Evolutionary conservation across 1,140 invertebrate species (phyloP).

Genomic region (Bombyx mori): DNA sequence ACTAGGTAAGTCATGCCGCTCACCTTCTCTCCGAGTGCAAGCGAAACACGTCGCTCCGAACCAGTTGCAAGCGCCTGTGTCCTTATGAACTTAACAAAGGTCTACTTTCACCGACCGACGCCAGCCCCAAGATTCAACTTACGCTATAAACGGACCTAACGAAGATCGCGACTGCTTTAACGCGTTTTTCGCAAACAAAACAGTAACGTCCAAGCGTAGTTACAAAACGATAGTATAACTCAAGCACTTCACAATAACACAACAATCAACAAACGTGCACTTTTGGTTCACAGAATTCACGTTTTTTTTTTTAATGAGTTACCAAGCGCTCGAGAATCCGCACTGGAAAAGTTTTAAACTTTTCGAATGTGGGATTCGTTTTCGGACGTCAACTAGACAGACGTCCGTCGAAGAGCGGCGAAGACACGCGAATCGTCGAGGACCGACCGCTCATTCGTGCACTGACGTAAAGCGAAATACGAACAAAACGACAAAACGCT

Average conservation of each 20-base stretch:
- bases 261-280: slow-evolving; percentile 28
- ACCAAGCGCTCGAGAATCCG: slow-evolving; percentile 35
- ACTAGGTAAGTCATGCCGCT: slow-evolving; percentile 50
- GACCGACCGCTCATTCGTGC: background rate
- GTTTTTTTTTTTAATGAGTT: slow-evolving; percentile 16
- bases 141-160: slow-evolving; percentile 57
- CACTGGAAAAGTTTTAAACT: slow-evolving; percentile 53
- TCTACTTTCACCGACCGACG: slow-evolving; percentile 61
- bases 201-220: slow-evolving; percentile 65
- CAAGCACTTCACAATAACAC: slow-evolving; percentile 51
- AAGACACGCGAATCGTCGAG: slow-evolving; percentile 46
- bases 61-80: slow-evolving; percentile 51
- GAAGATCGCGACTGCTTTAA: slow-evolving; percentile 46
- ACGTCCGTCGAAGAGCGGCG: slow-evolving; percentile 30
- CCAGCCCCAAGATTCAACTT: slow-evolving; percentile 49
- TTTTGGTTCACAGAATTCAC: slow-evolving; percentile 37
- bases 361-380: slow-evolving; percentile 41
- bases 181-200: slow-evolving; percentile 59
- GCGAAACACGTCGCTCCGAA: slow-evolving; percentile 52
- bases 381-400: slow-evolving; percentile 14
- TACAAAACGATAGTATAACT: slow-evolving; percentile 43
- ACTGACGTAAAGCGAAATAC: slow-evolving; percentile 32
- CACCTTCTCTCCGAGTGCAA: slow-evolving; percentile 53
- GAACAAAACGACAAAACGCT: slow-evolving; percentile 13
- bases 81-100: slow-evolving; percentile 67